Evolutionary conservation across 2,797 vertebrate genomes (phyloP), one percentile per base, ranked within the genome.

Genomic region (Chelonia mydas): DNA sequence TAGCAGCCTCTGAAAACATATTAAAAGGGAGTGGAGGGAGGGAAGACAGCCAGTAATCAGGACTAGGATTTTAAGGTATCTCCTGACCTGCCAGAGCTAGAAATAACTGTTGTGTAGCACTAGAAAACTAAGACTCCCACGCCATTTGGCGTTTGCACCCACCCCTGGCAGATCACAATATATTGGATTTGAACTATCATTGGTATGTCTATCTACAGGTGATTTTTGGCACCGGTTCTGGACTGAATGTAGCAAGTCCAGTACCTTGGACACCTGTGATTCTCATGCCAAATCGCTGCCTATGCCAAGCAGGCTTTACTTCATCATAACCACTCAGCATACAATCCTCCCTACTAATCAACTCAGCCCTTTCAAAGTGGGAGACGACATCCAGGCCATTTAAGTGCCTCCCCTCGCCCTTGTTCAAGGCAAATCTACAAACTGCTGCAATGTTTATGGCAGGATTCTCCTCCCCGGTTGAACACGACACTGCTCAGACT

Each of bases 381-480:
- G 49, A 50, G 49, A 50, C 12, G 12, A 53, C 19, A 53, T 53
- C 53, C 7, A 53, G 53, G 53, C 53, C 53, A 53, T 21, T 21
- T 53, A 51, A 16, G 95, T 95, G 92, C 54, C 95, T 94, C 92
- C 88, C 88, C 88, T 95, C 51, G 87, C 91, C 86, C 93, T 83
- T 81, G 88, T 27, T 86, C 90, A 28, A 1, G 74, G 49, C 3
- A 50, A 50, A 12, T 13, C 49, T 50, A 50, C 49, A 76, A 83
- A 45, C 49, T 81, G 17, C 41, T 93, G 81, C 4, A 25, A 37
- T 28, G 95, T 33, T 61, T 51, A 83, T 53, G 5, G 57, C 25
- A 1, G 8, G 59, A 47, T 57, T 87, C 45, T 61, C 88, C 45
- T 61, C 49, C 88, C 45, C 77, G 85, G n/a, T 16, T 7, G 81